A percentile compares a stretch with the other conserved stretches of the same genome.
These are phyloP conservation scores for Triplophysa yarkandensis DNA, from an alignment of 2,797 vertebrate species.

Conservation along the genomic window DNA sequence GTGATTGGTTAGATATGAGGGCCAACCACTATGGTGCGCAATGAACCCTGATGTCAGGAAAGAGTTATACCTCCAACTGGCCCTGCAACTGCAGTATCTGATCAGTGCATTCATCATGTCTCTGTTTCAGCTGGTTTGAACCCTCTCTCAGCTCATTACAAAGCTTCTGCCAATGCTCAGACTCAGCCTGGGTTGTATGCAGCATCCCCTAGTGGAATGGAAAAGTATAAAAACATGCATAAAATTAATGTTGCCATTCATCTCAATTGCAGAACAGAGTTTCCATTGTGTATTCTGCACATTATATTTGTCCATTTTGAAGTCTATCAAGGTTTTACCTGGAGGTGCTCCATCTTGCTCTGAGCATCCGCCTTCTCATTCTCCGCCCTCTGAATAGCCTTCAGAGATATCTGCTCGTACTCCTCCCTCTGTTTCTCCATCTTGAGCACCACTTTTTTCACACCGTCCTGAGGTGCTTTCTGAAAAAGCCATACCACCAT, in stretches of 20 bases:
- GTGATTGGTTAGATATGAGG: neutral
- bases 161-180: slow-evolving; percentile 79
- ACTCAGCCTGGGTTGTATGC: slow-evolving; percentile 72
- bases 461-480: slow-evolving; percentile 79
- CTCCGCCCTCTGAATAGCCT: slow-evolving; percentile 83
- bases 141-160: slow-evolving; percentile 75
- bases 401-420: slow-evolving; percentile 86
- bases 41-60: no score
- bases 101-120: slow-evolving; percentile 71
- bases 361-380: slow-evolving; percentile 83
- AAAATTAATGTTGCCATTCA: neutral
- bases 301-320: neutral
- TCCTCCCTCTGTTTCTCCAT: slow-evolving; percentile 89
- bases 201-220: slow-evolving; percentile 76
- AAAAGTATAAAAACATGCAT: neutral
- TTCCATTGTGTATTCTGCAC: neutral
- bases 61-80: slow-evolving; percentile 80
- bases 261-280: neutral
- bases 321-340: slow-evolving; percentile 71
- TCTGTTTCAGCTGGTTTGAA: slow-evolving; percentile 67
- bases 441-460: slow-evolving; percentile 84
- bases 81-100: slow-evolving; percentile 78
- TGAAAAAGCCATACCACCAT: slow-evolving; percentile 49
- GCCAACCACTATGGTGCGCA: no score
- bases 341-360: slow-evolving; percentile 76